Base-by-base conservation (phyloP, 2,797 vertebrate species). In the Halcyon chelicuti region DNA sequence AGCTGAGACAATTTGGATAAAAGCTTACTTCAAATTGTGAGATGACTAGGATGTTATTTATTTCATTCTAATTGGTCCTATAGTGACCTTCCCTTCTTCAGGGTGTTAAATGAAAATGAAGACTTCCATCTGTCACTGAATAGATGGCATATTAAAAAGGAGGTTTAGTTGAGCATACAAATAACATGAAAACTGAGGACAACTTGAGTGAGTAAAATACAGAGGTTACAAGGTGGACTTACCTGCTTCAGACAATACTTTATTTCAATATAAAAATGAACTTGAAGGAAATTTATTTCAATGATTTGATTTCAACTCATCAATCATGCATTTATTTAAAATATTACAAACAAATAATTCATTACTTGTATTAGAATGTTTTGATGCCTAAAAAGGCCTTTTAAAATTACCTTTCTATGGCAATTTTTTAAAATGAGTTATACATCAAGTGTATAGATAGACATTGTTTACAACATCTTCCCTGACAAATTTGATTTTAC, bases 381-480 rank as follows among this genome's bases (percentile, higher is more conserved):
- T 82, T 95, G 58, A 46, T 90, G 67, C 68, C 96, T 95, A 22
- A 35, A 87, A 92, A 94, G 33, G 28, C 21, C 39, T 76, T 93
- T 95, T 88, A 60, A 96, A 96, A 95, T 90, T 93, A 87, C 72
- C 44, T 90, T 97, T 92, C 60, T 87, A 51, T 91, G 71, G 82
- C 26, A 52, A 78, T 70, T 80, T 95, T 94, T 42, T 63, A 80
- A 51, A 51, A 95, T 86, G 65, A 97, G 95, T 97, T 96, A 96
- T 96, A 97, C 26, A 96, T 47, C 11, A 22, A 83, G 17, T n/a
- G 4, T 75, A 62, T 66, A 31, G 44, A 37, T 91, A 79, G 65
- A 96, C 44, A 91, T 86, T 97, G 70, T 96, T 97, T 97, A 88
- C 62, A 97, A 88, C 47, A 55, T 65, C 91, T 88, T 97, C 92